Percentiles rank a stretch among this genome's conserved stretches.
Conservation (phyloP, 2,888 invertebrate species). For the Chrysopilus asiliformis region DNA sequence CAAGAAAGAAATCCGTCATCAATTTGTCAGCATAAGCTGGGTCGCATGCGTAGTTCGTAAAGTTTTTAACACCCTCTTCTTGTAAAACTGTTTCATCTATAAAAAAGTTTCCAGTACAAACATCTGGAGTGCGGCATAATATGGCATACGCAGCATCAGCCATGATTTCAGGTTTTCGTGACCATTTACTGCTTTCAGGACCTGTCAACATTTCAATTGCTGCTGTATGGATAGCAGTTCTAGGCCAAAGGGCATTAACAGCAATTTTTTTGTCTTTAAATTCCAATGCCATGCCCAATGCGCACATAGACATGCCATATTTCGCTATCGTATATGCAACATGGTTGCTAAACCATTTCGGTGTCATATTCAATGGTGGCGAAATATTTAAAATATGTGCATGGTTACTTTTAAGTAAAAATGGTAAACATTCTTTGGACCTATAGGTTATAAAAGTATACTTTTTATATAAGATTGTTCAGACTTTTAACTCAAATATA, state of each 20-base stretch:
- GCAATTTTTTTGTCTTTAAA: slow-evolving; percentile 69
- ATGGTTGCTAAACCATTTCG: slow-evolving; percentile 79
- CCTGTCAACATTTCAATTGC: slow-evolving; percentile 81
- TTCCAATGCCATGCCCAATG: slow-evolving; percentile 92
- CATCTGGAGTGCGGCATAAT: slow-evolving; percentile 54
- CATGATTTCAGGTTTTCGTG: slow-evolving; percentile 34
- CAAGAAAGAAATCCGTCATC: slow-evolving; percentile 84
- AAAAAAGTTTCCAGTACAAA: slow-evolving; percentile 75
- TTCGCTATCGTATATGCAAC: slow-evolving; percentile 98
- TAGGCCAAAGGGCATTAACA: slow-evolving; percentile 95
- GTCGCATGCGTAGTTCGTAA: slow-evolving; percentile 72
- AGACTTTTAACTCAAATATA: slow-evolving; percentile 14
- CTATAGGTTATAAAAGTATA: slow-evolving; percentile 39
- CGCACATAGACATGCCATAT: slow-evolving; percentile 98
- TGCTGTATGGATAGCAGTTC: slow-evolving; percentile 85
- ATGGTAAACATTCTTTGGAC: slow-evolving; percentile 80
- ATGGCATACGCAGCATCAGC: slow-evolving; percentile 33
- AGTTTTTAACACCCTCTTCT: slow-evolving; percentile 66
- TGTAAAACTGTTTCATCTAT: slow-evolving; percentile 82
- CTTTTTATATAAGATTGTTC: too few relatives aligned
- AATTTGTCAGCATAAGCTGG: slow-evolving; percentile 54
- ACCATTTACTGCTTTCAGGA: slow-evolving; percentile 26
- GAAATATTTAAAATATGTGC: slow-evolving; percentile 92
- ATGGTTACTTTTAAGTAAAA: slow-evolving; percentile 72
- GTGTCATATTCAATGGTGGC: slow-evolving; percentile 81